Evolutionary conservation across 2,113 vertebrate genomes (phyloP), one percentile per base, ranked within the genome.

Genomic region (Pelvicachromis taeniatus): DNA sequence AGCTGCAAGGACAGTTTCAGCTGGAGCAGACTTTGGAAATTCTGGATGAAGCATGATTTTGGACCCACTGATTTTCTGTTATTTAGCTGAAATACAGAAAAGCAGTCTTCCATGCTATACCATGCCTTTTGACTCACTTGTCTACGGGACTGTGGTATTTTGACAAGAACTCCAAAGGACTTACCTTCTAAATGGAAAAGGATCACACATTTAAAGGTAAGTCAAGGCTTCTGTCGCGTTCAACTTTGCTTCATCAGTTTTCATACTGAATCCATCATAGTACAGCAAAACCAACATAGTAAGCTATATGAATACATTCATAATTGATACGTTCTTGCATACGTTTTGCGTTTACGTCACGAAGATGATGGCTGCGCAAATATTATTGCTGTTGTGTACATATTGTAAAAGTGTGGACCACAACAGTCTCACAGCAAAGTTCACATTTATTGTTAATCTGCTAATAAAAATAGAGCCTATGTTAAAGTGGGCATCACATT

Each of bases 201-300:
- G 58, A 65, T 82, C 35, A 33, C 7, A 63, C 21, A 80, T 81
- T 26, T 77, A 6, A 86, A 89, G 91, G 93, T 94, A 93, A 90
- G 88, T 84, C 9, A 2, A 42, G 5, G 2, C 33, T 54, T 93
- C 78, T 81, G 19, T 31, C 4, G 8, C 6, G 10, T 13, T 11
- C 33, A 14, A 1, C 38, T 88, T 61, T 17, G 1, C 26, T 42
- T 45, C 10, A 45, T 73, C 8, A 61, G 23, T 58, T 80, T 77
- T 54, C 16, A 70, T 2, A 11, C 21, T 4, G 4, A 1, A 13
- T 78, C 17, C 21, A 10, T 33, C 1, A 23, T 26, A n/a, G 19
- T 33, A 16, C 38, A 40, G 38, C 9, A 59, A 50, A 50, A 4
- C 9, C 40, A 31, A 2, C 8, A 53, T 33, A 38, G 10, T 26